Base-by-base conservation (phyloP, 37 sponge, comb jelly and placozoan species). In the Cladorhizidae sp. region DNA sequence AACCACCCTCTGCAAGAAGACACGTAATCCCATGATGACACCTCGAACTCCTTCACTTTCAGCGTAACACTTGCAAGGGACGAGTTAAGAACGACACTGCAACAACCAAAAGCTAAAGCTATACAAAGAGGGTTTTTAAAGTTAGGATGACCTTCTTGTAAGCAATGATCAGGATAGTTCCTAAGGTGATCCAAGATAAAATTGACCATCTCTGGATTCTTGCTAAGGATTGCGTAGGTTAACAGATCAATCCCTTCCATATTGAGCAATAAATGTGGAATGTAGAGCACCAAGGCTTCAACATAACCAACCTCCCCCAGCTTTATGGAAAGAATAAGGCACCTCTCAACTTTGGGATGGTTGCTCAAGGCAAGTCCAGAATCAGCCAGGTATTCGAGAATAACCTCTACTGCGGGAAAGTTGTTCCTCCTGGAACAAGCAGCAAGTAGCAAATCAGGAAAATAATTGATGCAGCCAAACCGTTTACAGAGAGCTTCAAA, bases 51-150 rank as follows among this genome's bases (percentile, higher is more conserved):
- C 71, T 23, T 39, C 2, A 23, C n/a, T 50, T 74, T 74, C 3
- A 40, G 22, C 26, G 83, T 54, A 12, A 40, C 35, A 45, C 43
- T n/a, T 18, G 61, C 21, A 41, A 73, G 41, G 22, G 33, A 29
- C 15, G 80, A 54, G 1, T 76, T 17, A 22, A 0, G 51, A 15
- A 79, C 5, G 38, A 67, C 54, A 8, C 26, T 18, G 29, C 43
- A 32, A 35, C 55, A 67, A 6, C 85, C 85, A 57, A 85, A 78
- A 38, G 78, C 35, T 57, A 77, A 85, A 0, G 85, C 85, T 23
- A 61, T 20, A 36, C 20, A 71, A 12, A 85, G 79, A 39, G 85
- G 79, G 52, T 33, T 77, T 26, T 72, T 23, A 14, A 26, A 40
- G 0, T 77, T 2, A 3, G 25, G 1, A 45, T 85, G 52, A n/a